These are phyloP conservation scores for Ammodytes dubius DNA, from an alignment of 2,113 vertebrate genomes.

Conservation along the genomic window DNA sequence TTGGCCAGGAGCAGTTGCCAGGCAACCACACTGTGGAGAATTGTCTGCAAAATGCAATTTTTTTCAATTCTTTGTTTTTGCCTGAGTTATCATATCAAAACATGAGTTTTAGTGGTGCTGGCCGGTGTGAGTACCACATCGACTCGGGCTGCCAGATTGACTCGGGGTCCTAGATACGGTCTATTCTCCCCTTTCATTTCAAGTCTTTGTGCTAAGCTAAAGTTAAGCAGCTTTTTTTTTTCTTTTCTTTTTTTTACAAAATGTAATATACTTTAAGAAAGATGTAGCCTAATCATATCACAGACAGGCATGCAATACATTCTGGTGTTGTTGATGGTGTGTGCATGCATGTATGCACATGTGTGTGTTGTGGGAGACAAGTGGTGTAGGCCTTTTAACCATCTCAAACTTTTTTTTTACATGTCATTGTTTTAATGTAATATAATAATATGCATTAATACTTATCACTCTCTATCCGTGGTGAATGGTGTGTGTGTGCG, in stretches of 20 bases:
- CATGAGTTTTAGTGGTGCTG: background rate
- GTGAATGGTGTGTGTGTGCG: background rate
- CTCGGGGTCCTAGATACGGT: too few relatives aligned
- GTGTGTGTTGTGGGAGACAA: background rate
- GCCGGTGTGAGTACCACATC: too few relatives aligned
- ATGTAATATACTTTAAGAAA: background rate
- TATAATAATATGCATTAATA: background rate
- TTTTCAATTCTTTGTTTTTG: background rate
- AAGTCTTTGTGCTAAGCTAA: background rate
- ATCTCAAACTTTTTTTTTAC: background rate
- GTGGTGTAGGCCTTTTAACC: background rate
- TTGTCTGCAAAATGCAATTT: background rate
- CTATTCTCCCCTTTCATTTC: background rate
- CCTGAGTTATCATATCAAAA: too few relatives aligned
- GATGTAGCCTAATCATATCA: background rate
- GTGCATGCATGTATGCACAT: background rate
- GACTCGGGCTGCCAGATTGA: too few relatives aligned
- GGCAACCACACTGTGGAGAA: background rate
- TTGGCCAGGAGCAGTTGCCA: constrained; percentile 2
- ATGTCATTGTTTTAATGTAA: background rate
- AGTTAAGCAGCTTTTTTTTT: too few relatives aligned
- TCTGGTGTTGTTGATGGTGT: background rate
- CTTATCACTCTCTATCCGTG: background rate
- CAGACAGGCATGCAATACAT: background rate
- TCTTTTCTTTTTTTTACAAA: too few relatives aligned